These are phyloP conservation scores for Ciona savignyi DNA, from an alignment of 23 tunicate species.

Conservation along the genomic window DNA sequence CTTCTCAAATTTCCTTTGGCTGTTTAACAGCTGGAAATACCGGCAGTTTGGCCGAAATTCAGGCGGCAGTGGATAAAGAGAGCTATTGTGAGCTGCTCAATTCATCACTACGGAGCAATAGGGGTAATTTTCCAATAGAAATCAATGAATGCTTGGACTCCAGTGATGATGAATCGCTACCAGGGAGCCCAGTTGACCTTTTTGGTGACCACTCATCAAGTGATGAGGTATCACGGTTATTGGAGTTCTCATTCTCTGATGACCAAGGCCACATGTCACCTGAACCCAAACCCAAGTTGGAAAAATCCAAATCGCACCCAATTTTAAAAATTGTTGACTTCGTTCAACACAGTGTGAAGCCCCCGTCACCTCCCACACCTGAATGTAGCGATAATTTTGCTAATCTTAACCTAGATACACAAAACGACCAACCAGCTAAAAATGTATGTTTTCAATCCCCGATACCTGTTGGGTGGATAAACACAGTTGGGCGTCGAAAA, in stretches of 20 bases:
- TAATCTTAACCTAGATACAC: slow-evolving; percentile 4
- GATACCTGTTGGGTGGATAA: slow-evolving; percentile 38
- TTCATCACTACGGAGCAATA: neutral
- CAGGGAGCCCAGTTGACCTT: neutral
- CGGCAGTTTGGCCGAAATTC: neutral
- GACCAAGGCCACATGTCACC: neutral
- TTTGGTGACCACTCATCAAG: neutral
- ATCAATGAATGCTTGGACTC: neutral
- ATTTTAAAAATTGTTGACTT: neutral
- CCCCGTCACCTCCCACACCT: slow-evolving; percentile 9
- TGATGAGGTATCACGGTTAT: neutral
- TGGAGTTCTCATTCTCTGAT: neutral
- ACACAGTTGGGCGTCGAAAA: slow-evolving; percentile 16
- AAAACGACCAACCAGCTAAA: neutral
- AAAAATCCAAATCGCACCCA: neutral
- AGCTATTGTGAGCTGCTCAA: neutral
- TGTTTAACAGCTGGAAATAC: neutral
- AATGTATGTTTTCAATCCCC: neutral
- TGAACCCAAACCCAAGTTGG: neutral
- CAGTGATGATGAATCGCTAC: neutral
- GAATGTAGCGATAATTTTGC: slow-evolving; percentile 35
- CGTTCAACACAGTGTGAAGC: neutral
- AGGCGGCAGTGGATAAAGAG: neutral
- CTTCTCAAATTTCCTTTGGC: neutral
- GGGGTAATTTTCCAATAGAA: neutral